phyloP scores from a whole-genome alignment of 2,797 vertebrate species.

The Enteromius fasciolatus region DNA sequence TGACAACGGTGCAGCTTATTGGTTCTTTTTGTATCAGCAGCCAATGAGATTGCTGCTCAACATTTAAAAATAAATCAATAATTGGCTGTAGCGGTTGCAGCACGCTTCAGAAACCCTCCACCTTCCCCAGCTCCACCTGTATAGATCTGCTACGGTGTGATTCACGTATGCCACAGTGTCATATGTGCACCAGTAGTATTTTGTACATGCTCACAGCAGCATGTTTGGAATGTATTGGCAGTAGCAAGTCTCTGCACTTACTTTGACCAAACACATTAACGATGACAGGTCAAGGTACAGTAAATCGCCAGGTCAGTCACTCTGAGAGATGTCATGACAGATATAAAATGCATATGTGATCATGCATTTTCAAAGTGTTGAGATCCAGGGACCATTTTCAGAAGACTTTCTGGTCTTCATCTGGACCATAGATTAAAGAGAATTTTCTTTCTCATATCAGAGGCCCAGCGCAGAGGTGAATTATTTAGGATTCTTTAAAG shows the following conservation, averaged over 20 bases:
- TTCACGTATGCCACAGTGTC: not conserved
- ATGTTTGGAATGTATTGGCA: no score
- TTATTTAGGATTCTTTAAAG: conserved; percentile 47
- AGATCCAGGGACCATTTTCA: conserved; percentile 4
- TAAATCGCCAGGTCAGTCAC: no score
- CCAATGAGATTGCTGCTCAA: not conserved
- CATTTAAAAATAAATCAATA: not conserved
- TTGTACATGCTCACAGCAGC: not conserved
- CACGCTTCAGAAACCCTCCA: not conserved
- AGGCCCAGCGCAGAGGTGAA: conserved; percentile 54
- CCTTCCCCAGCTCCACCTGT: not conserved
- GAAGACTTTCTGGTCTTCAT: conserved; percentile 42
- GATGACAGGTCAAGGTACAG: no score
- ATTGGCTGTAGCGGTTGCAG: not conserved
- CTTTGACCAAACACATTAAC: no score
- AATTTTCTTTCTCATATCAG: conserved; percentile 56
- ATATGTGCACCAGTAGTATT: not conserved
- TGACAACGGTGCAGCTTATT: no score
- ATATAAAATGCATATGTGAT: not conserved
- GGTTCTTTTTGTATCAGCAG: not conserved
- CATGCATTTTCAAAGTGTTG: conserved; percentile 1
- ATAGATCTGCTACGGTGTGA: not conserved
- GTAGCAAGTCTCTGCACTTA: no score
- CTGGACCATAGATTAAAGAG: conserved; percentile 61
- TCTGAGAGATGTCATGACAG: no score